Conservation (phyloP, 2,797 vertebrate species). For the Myotis myotis region DNA sequence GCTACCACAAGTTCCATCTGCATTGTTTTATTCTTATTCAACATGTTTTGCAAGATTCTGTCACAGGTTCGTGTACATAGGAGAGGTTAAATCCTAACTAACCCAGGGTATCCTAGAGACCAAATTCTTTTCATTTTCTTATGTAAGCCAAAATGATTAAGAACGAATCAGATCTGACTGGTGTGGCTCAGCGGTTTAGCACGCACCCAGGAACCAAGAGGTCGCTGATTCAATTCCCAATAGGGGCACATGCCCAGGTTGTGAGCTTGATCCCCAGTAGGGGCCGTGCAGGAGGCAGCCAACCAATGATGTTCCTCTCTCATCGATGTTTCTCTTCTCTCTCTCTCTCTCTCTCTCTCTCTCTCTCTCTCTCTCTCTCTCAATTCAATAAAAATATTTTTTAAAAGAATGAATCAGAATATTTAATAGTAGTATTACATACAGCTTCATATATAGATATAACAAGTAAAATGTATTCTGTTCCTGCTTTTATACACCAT, state of each 20-base stretch:
- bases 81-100: neutral
- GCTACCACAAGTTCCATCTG: neutral
- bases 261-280: too few species aligned
- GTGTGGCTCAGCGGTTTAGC: too few species aligned
- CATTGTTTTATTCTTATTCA: neutral
- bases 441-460: neutral
- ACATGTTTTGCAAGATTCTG: neutral
- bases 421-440: neutral
- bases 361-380: too few species aligned
- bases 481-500: neutral
- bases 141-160: neutral
- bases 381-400: too few species aligned
- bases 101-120: neutral
- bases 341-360: too few species aligned
- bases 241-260: too few species aligned
- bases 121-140: conserved; percentile 27
- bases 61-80: neutral
- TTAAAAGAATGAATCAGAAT: neutral
- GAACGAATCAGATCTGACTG: too few species aligned
- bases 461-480: neutral
- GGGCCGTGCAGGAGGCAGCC: too few species aligned
- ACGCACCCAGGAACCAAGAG: too few species aligned
- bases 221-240: too few species aligned
- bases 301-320: too few species aligned
- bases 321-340: too few species aligned